Conservation (phyloP, 2,797 vertebrate genomes). For the Enteromius radiatus region DNA sequence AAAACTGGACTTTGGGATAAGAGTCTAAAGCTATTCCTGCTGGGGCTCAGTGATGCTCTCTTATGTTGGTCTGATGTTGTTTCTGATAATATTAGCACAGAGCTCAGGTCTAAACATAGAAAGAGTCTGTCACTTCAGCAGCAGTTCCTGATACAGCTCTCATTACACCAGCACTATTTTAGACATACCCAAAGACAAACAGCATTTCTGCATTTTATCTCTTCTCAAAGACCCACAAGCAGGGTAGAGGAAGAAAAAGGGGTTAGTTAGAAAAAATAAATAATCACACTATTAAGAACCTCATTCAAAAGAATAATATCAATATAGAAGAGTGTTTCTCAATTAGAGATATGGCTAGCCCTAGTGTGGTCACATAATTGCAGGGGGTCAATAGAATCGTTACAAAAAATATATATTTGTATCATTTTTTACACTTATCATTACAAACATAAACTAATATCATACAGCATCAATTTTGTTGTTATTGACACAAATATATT, state of each 20-base stretch:
- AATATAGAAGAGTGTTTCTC: background rate
- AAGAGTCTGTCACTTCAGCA: slow-evolving; percentile 44
- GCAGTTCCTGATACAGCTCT: slow-evolving; percentile 45
- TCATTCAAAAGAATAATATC: background rate
- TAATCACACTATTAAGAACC: background rate
- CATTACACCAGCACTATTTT: slow-evolving; percentile 56
- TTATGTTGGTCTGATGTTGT: slow-evolving; percentile 21
- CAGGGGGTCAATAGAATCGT: background rate
- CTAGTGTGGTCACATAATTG: too few relatives aligned
- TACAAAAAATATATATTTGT: background rate
- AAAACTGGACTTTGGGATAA: background rate
- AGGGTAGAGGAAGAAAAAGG: background rate
- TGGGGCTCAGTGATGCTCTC: slow-evolving; percentile 11
- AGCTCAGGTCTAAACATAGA: slow-evolving; percentile 39
- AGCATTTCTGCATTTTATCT: slow-evolving; percentile 24
- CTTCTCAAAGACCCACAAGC: background rate
- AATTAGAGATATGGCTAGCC: background rate
- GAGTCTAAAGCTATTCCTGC: background rate
- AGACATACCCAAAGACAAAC: slow-evolving; percentile 40
- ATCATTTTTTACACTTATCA: background rate
- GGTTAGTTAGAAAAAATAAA: background rate
- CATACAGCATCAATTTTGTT: background rate
- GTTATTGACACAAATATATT: too few relatives aligned
- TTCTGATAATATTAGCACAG: slow-evolving; percentile 38
- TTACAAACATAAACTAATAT: background rate